Percentiles rank a stretch among this genome's conserved stretches.
phyloP scores from a whole-genome alignment of 2,113 vertebrate species.

The Marcusenius ussheri region DNA sequence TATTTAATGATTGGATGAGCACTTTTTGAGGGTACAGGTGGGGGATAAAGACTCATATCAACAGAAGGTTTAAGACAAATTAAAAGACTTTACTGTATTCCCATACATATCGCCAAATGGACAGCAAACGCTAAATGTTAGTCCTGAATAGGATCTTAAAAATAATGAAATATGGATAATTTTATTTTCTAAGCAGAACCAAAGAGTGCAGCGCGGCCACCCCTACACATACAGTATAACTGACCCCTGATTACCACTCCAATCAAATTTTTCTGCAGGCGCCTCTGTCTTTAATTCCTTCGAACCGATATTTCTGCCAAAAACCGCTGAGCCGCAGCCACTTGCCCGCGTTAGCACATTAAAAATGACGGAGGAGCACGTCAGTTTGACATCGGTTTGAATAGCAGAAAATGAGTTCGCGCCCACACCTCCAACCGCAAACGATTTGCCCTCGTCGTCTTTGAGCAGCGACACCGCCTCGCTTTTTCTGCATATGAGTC shows the following conservation, averaged over 20 bases:
- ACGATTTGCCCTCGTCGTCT: not conserved
- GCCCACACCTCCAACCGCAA: not conserved
- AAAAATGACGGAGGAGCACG: not conserved
- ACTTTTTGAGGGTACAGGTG: not conserved
- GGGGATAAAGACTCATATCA: not conserved
- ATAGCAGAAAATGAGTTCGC: not conserved
- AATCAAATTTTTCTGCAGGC: not conserved
- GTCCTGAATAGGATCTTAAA: not conserved
- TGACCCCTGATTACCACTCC: not conserved
- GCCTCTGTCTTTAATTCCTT: not conserved
- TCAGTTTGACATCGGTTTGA: not conserved
- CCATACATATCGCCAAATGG: not conserved
- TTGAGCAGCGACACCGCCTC: not conserved
- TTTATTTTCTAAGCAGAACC: not conserved
- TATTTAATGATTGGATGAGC: not conserved
- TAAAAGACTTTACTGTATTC: not conserved
- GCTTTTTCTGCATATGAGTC: not conserved
- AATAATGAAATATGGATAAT: not conserved
- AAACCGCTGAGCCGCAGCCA: not conserved
- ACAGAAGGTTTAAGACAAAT: not conserved
- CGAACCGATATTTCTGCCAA: not conserved
- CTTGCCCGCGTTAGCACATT: not conserved
- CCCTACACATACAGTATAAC: not conserved
- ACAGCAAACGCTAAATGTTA: not conserved
- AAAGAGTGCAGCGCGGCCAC: not conserved